A percentile compares a stretch with the other conserved stretches of the same genome.
These are phyloP conservation scores for Mastigias papua DNA, from an alignment of 30 jellyfish, hydroid and myxozoan genomes.

Conservation along the genomic window DNA sequence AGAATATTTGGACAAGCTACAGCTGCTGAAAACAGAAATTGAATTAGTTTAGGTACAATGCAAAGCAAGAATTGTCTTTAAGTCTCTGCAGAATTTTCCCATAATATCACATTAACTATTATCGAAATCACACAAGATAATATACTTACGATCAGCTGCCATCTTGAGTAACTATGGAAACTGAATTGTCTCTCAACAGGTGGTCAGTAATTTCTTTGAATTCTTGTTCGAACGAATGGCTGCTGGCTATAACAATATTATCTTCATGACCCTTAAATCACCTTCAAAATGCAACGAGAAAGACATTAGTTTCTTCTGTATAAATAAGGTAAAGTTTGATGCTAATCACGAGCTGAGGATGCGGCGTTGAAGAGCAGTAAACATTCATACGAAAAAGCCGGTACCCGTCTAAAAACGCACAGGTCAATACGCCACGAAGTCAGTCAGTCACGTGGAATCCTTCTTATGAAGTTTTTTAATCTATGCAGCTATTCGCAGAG, in stretches of 20 bases:
- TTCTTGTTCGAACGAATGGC: neutral
- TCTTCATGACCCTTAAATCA: neutral
- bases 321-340: neutral
- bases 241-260: neutral
- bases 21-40: too few species aligned
- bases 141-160: constrained; percentile 1
- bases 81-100: too few species aligned
- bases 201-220: neutral
- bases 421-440: neutral
- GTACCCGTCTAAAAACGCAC: constrained; percentile 3
- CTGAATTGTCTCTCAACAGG: neutral
- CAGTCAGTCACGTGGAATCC: neutral
- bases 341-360: neutral
- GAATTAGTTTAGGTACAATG: too few species aligned
- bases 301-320: neutral
- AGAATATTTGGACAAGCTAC: too few species aligned
- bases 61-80: too few species aligned
- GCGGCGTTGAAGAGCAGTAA: neutral
- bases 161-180: neutral
- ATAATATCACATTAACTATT: too few species aligned
- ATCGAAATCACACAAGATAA: neutral
- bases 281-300: neutral
- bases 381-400: neutral
- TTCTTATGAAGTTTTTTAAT: too few species aligned
- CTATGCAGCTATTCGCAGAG: too few species aligned